Evolutionary conservation across 2,888 invertebrate species (phyloP).

Genomic region (Nomada goodeniana): DNA sequence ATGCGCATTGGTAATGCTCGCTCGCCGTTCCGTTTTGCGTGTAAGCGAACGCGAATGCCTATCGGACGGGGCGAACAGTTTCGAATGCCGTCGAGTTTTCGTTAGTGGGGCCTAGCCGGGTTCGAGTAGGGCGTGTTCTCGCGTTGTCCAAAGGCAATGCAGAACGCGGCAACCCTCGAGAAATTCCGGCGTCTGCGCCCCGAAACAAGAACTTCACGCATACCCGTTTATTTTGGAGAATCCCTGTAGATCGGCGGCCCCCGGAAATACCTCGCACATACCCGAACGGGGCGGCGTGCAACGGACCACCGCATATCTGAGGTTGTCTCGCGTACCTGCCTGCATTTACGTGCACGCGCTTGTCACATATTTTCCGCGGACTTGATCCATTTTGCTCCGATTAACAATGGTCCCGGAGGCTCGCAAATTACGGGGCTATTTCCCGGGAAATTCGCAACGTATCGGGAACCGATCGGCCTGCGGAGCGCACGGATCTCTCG

Average conservation of each 20-base stretch:
- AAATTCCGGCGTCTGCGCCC: slow-evolving; percentile 66
- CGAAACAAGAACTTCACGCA: slow-evolving; percentile 74
- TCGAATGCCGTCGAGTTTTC: slow-evolving; percentile 69
- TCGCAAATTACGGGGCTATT: slow-evolving; percentile 31
- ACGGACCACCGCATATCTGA: slow-evolving; percentile 65
- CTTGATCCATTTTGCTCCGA: slow-evolving; percentile 38
- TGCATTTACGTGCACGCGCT: slow-evolving; percentile 52
- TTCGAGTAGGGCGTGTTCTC: slow-evolving; percentile 56
- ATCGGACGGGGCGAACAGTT: slow-evolving; percentile 59
- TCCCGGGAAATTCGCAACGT: slow-evolving; percentile 32
- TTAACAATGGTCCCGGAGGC: slow-evolving; percentile 32
- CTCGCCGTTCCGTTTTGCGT: background rate
- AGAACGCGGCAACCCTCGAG: slow-evolving; percentile 58
- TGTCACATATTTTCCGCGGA: slow-evolving; percentile 61
- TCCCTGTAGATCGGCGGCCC: slow-evolving; percentile 57
- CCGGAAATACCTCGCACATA: slow-evolving; percentile 72
- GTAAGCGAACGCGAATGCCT: slow-evolving; percentile 34
- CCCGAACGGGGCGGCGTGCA: slow-evolving; percentile 52
- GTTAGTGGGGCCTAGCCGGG: slow-evolving; percentile 35
- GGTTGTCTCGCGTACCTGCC: slow-evolving; percentile 54
- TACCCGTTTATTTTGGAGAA: slow-evolving; percentile 72
- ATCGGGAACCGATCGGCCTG: slow-evolving; percentile 38
- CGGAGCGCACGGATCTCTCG: background rate
- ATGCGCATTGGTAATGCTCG: slow-evolving; percentile 58
- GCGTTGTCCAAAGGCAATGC: slow-evolving; percentile 67